Evolutionary conservation across 2,113 vertebrate species (phyloP).

Genomic region (Poeciliopsis occidentalis): DNA sequence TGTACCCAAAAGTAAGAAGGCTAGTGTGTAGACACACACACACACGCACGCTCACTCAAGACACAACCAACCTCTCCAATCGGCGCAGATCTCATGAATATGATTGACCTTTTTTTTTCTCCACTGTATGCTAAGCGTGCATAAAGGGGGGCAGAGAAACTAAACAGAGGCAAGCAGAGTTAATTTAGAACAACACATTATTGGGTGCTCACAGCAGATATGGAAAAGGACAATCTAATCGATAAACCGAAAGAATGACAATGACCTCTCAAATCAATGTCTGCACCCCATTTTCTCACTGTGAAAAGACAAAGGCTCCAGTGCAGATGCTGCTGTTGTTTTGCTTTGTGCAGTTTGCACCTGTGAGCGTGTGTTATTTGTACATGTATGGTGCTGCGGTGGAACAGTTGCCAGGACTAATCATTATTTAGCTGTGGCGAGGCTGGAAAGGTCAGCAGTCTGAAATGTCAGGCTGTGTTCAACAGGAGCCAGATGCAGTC

Average conservation of each 20-base stretch:
- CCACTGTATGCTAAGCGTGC: slow-evolving; percentile 83
- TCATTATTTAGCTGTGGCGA: slow-evolving; percentile 95
- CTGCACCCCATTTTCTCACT: slow-evolving; percentile 92
- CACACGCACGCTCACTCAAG: background rate
- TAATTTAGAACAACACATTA: slow-evolving; percentile 94
- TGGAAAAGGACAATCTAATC: slow-evolving; percentile 98
- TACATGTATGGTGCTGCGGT: slow-evolving; percentile 81
- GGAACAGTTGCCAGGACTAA: slow-evolving; percentile 93
- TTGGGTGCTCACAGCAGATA: slow-evolving; percentile 88
- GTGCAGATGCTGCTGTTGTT: slow-evolving; percentile 82
- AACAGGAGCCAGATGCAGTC: slow-evolving; percentile 89
- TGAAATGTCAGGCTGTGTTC: slow-evolving; percentile 98
- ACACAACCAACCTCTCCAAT: slow-evolving; percentile 82
- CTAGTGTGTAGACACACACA: background rate
- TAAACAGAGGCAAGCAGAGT: slow-evolving; percentile 89
- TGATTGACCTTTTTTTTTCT: slow-evolving; percentile 99
- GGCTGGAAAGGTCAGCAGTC: slow-evolving; percentile 98
- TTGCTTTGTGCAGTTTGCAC: slow-evolving; percentile 35
- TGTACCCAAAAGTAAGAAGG: slow-evolving; percentile 22
- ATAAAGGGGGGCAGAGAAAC: slow-evolving; percentile 71
- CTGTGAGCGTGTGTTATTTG: slow-evolving; percentile 36
- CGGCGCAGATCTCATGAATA: slow-evolving; percentile 93
- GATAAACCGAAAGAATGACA: slow-evolving; percentile 87
- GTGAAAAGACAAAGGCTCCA: slow-evolving; percentile 82
- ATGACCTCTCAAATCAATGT: slow-evolving; percentile 93